Percentiles rank a stretch among this genome's conserved stretches.
Evolutionary conservation across 2,888 invertebrate genomes (phyloP).

Genomic region (Aplocera efformata): DNA sequence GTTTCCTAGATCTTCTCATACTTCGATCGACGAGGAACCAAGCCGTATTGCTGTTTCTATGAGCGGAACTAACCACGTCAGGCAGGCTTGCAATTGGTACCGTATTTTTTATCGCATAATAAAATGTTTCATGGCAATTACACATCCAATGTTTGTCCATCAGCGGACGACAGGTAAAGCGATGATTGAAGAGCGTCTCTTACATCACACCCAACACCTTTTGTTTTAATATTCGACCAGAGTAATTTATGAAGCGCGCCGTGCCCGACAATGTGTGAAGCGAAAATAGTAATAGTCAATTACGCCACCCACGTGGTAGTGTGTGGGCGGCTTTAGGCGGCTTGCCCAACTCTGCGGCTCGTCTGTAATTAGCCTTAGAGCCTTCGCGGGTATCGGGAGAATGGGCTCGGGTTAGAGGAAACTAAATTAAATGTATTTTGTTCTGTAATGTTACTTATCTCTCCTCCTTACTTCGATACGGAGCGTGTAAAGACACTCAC

Average conservation of each 20-base stretch:
- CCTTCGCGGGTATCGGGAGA: constrained; percentile 20
- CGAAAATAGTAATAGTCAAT: constrained; percentile 22
- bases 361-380: constrained; percentile 21
- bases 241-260: constrained; percentile 12
- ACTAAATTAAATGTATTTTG: too few species aligned
- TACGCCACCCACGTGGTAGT: constrained; percentile 17
- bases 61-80: too few species aligned
- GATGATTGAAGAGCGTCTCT: background rate
- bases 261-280: constrained; percentile 11
- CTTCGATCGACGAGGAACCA: too few species aligned
- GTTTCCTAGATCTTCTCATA: too few species aligned
- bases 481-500: background rate
- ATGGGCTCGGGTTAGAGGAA: background rate
- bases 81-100: too few species aligned
- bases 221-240: constrained; percentile 10
- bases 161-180: too few species aligned
- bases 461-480: too few species aligned
- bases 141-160: too few species aligned
- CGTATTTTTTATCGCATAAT: too few species aligned
- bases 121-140: too few species aligned
- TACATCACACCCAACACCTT: constrained; percentile 10
- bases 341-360: constrained; percentile 13
- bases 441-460: too few species aligned
- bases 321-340: constrained; percentile 15
- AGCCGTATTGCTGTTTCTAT: too few species aligned